phyloP scores from a whole-genome alignment of 2,113 vertebrate genomes.

The Paradoxurus hermaphroditus region DNA sequence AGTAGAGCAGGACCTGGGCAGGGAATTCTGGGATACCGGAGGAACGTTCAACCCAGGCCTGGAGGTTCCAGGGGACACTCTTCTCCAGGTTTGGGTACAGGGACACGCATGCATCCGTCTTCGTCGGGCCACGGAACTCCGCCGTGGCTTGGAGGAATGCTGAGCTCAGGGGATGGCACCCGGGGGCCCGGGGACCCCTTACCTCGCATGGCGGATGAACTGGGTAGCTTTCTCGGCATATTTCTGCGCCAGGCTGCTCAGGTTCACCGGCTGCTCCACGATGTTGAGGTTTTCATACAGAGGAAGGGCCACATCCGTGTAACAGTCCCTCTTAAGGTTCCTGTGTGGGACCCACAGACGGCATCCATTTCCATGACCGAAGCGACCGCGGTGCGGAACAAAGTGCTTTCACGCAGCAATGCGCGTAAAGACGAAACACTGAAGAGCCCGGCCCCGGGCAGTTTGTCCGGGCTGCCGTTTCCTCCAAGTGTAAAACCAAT shows the following conservation, averaged over 20 bases:
- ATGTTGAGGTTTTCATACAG: constrained; percentile 91
- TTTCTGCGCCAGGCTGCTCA: constrained; percentile 84
- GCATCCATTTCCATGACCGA: accelerated
- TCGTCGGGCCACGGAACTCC: accelerated
- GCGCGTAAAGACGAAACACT: not conserved
- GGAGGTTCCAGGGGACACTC: not conserved
- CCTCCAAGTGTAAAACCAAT: not conserved
- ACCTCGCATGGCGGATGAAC: constrained; percentile 91
- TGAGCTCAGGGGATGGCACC: not conserved
- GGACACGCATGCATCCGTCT: accelerated
- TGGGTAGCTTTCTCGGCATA: constrained; percentile 83
- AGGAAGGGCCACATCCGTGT: constrained; percentile 89
- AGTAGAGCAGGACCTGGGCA: not conserved
- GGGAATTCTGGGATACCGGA: accelerated
- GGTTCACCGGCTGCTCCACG: constrained; percentile 91
- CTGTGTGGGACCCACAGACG: not conserved
- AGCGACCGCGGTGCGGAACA: accelerated
- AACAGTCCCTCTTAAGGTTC: constrained; percentile 81
- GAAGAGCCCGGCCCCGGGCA: not conserved
- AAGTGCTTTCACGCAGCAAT: accelerated
- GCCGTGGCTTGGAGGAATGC: accelerated
- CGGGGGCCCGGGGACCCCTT: not conserved
- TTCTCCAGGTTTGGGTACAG: not conserved
- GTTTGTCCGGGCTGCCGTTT: not conserved
- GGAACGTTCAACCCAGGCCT: not conserved